A percentile compares a stretch with the other conserved stretches of the same genome.
phyloP scores from a whole-genome alignment of 2,797 vertebrate genomes.

The Coranthus polyacanthus region DNA sequence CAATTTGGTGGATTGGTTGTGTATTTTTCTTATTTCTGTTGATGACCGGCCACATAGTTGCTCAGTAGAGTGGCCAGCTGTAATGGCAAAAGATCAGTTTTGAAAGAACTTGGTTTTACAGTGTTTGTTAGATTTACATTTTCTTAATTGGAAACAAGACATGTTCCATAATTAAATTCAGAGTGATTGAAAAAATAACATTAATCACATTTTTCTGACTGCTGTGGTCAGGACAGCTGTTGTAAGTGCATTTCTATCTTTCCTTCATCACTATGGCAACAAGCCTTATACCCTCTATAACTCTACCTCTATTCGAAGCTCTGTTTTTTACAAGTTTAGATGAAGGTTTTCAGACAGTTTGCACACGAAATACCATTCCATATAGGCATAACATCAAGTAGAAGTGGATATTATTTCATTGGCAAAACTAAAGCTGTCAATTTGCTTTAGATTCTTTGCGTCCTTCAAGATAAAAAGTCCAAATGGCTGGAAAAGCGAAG shows the following conservation, averaged over 20 bases:
- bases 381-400: not conserved
- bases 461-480: not conserved
- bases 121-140: constrained; percentile 6
- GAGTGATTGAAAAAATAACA: constrained; percentile 1
- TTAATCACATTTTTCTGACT: not conserved
- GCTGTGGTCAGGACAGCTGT: constrained; percentile 2
- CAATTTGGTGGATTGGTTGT: constrained; percentile 25
- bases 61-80: not conserved
- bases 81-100: not conserved
- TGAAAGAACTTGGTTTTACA: not conserved
- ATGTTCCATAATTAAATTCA: not conserved
- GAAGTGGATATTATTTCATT: not conserved
- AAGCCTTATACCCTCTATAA: constrained; percentile 6
- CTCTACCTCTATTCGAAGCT: not conserved
- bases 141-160: not conserved
- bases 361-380: too few species aligned
- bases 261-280: constrained; percentile 25
- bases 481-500: not conserved
- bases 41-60: constrained; percentile 18
- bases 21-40: constrained; percentile 25
- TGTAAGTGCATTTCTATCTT: constrained; percentile 8
- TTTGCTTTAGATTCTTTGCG: not conserved
- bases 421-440: not conserved
- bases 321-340: constrained; percentile 10
- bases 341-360: constrained; percentile 16